Base-by-base conservation (phyloP, 2,113 vertebrate species). In the Polypterus bichir region DNA sequence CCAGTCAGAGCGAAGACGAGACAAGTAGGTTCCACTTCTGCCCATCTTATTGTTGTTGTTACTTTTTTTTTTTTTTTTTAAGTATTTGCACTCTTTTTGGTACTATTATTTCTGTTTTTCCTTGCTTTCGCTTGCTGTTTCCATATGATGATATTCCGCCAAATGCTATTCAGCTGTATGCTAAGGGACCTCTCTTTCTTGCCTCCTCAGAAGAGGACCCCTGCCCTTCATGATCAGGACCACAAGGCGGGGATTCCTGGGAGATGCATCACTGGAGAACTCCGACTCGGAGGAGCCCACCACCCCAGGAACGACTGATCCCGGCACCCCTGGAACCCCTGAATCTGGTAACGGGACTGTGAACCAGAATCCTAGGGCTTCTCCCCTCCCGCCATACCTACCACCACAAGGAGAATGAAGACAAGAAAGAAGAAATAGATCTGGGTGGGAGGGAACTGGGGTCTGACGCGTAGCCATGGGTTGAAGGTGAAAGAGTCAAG, bases 211-310 rank as follows among this genome's bases (percentile, higher is more conserved):
- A 57, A 80, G 85, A 6, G 78, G 73, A 44, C 77, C 83, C 0
- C 70, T 87, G 65, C 80, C 83, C 7, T 63, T 87, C 60, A 70
- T 78, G 1, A 70, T 86, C 70, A 83, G 83, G 44, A 57, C 66
- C 47, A 78, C 77, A 48, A 84, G 86, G 53, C 73, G 86, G 59
- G 74, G 80, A 0, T 67, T 87, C 66, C 80, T 87, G 4, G 85
- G 86, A 59, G 84, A 88, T 70, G 70, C 85, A 55, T 88, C 83
- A 1, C 66, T 82, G 58, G 86, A 88, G 69, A 88, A 87, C 70
- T 88, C 86, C 0, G 86, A 88, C 68, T 85, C 80, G 0, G 86
- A 88, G 68, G 84, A 86, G 63, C 81, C 78, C 9, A 80, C 79
- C 1, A 77, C 79, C 61, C 84, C 83, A 1, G 82, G 80, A 0